These are phyloP conservation scores for Isurus oxyrinchus DNA, from an alignment of 2,113 vertebrate species.

Conservation along the genomic window DNA sequence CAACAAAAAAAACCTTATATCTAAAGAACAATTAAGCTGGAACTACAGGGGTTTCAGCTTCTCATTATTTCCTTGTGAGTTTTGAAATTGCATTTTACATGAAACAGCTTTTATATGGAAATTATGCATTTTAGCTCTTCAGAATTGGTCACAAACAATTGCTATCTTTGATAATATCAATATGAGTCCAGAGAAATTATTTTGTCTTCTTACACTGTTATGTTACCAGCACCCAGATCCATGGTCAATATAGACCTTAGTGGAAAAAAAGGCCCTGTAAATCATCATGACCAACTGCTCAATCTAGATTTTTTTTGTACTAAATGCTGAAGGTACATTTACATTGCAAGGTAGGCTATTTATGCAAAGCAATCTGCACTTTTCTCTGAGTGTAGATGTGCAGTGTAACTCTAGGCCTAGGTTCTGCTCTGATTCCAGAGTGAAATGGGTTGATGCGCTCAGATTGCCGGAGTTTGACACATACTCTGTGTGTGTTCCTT, in stretches of 20 bases:
- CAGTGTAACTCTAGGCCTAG: neutral
- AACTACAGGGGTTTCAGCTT: slow-evolving; percentile 1
- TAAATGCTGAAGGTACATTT: neutral
- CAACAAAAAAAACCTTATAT: neutral
- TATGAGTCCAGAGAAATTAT: neutral
- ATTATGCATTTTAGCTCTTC: neutral
- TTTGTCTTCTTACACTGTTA: neutral
- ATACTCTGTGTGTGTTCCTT: neutral
- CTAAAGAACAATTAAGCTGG: neutral
- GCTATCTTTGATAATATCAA: neutral
- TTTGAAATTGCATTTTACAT: slow-evolving; percentile 21
- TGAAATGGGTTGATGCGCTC: neutral
- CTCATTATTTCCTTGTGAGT: neutral
- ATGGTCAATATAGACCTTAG: neutral
- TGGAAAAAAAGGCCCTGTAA: neutral
- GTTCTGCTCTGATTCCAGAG: neutral
- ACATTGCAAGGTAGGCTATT: neutral
- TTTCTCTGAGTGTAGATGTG: neutral
- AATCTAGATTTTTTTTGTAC: neutral
- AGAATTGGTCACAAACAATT: neutral
- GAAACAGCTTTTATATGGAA: slow-evolving; percentile 22
- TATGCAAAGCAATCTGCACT: neutral
- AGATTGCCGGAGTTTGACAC: neutral
- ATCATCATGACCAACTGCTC: neutral
- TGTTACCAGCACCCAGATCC: neutral